phyloP scores from a whole-genome alignment of 2,797 vertebrate genomes.

The Chrysocyon brachyurus region DNA sequence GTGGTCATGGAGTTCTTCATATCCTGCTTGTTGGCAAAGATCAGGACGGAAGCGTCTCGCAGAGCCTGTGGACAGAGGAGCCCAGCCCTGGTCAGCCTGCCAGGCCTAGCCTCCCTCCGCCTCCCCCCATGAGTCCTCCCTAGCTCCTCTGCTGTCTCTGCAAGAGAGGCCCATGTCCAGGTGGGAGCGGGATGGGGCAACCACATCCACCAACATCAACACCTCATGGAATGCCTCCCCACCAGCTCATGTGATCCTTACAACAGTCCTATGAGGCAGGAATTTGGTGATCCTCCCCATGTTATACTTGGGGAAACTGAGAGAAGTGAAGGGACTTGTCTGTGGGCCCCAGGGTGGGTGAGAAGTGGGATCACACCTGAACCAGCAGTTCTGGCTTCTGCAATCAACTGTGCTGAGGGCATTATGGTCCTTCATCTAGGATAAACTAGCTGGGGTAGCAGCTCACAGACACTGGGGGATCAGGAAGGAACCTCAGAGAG shows the following conservation, averaged over 20 bases:
- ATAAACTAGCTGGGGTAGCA: background rate
- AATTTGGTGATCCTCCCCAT: background rate
- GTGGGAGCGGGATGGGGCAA: background rate
- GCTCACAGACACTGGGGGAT: background rate
- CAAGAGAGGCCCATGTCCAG: background rate
- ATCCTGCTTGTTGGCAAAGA: slow-evolving; percentile 95
- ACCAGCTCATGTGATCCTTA: background rate
- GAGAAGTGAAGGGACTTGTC: background rate
- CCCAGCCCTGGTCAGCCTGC: background rate
- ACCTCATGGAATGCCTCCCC: background rate
- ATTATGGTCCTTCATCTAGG: background rate
- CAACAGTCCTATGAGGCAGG: background rate
- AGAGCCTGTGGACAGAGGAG: slow-evolving; percentile 88
- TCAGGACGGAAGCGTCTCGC: slow-evolving; percentile 90
- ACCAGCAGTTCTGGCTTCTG: background rate
- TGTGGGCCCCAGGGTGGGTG: background rate
- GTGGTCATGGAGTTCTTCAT: slow-evolving; percentile 92
- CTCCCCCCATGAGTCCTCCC: background rate
- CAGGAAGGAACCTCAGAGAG: slow-evolving; percentile 26
- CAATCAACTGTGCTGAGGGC: background rate
- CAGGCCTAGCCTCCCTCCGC: background rate
- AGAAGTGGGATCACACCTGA: background rate
- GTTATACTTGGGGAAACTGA: background rate
- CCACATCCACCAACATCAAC: background rate
- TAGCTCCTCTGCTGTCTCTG: background rate